Evolutionary conservation across 2,113 vertebrate species (phyloP).

Genomic region (Marmota flaviventris): DNA sequence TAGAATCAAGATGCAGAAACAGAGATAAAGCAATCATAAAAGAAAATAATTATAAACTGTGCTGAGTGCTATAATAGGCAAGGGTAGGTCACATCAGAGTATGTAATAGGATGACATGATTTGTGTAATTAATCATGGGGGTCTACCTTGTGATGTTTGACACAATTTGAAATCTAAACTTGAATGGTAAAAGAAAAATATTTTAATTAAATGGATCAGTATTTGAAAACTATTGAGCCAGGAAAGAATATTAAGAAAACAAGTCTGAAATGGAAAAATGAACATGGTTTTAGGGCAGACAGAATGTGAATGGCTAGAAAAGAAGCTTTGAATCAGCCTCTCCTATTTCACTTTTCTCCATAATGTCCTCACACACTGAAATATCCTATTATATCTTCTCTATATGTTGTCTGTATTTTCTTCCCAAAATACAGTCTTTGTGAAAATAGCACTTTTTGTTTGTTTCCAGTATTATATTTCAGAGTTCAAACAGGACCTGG

Average conservation of each 20-base stretch:
- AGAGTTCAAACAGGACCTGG: neutral
- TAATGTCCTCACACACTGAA: neutral
- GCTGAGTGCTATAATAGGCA: neutral
- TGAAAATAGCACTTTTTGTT: neutral
- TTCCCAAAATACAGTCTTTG: neutral
- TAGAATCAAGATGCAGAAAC: neutral
- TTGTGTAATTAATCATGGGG: neutral
- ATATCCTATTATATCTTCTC: neutral
- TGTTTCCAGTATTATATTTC: neutral
- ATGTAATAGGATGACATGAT: neutral
- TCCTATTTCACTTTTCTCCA: neutral
- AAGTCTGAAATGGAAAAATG: neutral
- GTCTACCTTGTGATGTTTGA: neutral
- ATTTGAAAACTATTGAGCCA: neutral
- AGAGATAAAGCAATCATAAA: neutral
- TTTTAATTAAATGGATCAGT: neutral
- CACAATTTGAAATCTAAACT: neutral
- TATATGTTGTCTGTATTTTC: neutral
- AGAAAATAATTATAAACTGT: neutral
- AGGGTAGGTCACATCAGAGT: neutral
- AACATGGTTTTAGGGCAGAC: neutral
- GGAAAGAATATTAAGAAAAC: neutral
- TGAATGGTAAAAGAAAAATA: neutral
- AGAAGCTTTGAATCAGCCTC: neutral
- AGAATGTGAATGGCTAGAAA: neutral